These are phyloP conservation scores for Prionailurus viverrinus DNA, from an alignment of 2,113 vertebrate species.

Conservation along the genomic window DNA sequence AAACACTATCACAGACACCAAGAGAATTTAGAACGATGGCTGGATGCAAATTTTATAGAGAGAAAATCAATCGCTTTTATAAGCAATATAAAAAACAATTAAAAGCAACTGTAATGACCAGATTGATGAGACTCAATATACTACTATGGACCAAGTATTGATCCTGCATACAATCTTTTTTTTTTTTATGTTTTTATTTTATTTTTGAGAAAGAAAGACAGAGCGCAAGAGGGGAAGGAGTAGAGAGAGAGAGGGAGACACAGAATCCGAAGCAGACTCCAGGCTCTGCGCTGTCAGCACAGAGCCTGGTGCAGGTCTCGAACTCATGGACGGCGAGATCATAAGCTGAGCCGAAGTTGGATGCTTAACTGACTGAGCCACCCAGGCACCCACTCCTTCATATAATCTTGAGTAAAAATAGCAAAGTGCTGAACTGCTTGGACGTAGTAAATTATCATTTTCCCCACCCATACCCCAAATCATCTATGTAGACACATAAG, in stretches of 20 bases:
- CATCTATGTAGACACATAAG: not conserved
- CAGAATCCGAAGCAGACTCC: no score
- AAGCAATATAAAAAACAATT: not conserved
- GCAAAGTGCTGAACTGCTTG: not conserved
- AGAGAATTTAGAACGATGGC: not conserved
- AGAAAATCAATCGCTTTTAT: not conserved
- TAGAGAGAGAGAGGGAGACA: no score
- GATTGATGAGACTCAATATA: not conserved
- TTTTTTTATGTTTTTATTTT: no score
- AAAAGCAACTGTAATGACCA: not conserved
- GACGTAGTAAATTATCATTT: not conserved
- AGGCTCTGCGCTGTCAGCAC: no score
- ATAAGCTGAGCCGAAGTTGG: no score
- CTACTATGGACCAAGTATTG: not conserved
- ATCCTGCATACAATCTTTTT: not conserved
- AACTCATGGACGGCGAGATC: no score
- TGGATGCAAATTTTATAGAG: not conserved
- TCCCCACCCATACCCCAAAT: not conserved
- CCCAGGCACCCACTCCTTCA: not conserved
- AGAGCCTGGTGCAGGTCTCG: no score
- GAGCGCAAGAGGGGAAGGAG: no score
- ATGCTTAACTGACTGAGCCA: no score
- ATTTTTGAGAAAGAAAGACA: no score
- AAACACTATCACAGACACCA: not conserved
- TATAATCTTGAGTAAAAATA: not conserved